Base-by-base conservation (phyloP, 2,113 vertebrate species). In the Tetrax tetrax region DNA sequence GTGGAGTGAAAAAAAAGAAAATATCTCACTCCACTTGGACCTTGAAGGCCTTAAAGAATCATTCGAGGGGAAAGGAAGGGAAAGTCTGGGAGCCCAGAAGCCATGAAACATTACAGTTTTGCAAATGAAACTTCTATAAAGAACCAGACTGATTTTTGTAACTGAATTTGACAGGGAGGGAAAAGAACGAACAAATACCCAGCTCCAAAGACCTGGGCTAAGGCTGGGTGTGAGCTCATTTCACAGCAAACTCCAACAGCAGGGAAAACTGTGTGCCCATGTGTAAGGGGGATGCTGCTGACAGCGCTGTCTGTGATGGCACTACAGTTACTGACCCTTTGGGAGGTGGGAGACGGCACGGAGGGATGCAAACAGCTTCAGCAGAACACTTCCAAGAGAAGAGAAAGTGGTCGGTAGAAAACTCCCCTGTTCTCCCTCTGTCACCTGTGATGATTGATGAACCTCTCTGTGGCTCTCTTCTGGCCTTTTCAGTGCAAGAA, bases 401-500 rank as follows among this genome's bases (percentile, higher is more conserved):
- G 53, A 47, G 28, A 65, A 86, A 64, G 6, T n/a, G 70, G 24
- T 45, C 2, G 2, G 4, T 25, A 84, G 72, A 68, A 33, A 85
- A 69, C 48, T 47, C 7, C 24, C 28, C 12, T 0, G 0, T 31
- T 71, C 23, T 76, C 15, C 45, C 13, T 75, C 60, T 71, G 22
- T 76, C 74, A n/a, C 18, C 51, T 31, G 12, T 5, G 19, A 47
- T 78, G 68, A 87, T 2, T 71, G 27, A 88, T 60, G n/a, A 82
- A 74, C 25, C 37, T 79, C 64, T 89, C 50, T 47, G 22, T 11
- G 6, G 12, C 86, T 91, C 83, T 41, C 13, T 57, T 51, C 41
- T 14, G 53, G 12, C 66, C 83, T 82, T 95, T 85, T 66, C 90
- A 80, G 27, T 50, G 76, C 33, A 95, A 82, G 65, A 84, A 92